phyloP scores from a whole-genome alignment of 2,888 invertebrate species.

The Thereva nobilitata region DNA sequence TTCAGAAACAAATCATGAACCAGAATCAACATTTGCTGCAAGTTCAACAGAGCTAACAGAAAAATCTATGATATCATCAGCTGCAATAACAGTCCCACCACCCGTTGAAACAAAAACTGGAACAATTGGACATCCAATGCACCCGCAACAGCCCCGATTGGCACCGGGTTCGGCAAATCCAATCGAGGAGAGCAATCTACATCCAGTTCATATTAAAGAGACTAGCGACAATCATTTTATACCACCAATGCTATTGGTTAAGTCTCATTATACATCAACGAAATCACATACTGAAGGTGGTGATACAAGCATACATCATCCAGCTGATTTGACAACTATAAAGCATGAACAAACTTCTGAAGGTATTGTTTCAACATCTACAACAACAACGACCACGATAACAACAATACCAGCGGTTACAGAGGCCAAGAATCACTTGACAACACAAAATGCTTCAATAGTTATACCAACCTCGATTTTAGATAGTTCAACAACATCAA shows the following conservation, averaged over 20 bases:
- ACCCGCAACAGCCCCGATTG: constrained; percentile 50
- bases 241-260: constrained; percentile 58
- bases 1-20: constrained; percentile 36
- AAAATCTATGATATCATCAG: constrained; percentile 19
- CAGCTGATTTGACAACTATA: background rate
- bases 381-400: background rate
- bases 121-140: constrained; percentile 54
- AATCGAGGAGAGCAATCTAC: constrained; percentile 21
- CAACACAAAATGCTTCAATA: constrained; percentile 20
- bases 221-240: constrained; percentile 56
- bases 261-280: constrained; percentile 56
- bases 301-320: constrained; percentile 17
- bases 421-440: constrained; percentile 27
- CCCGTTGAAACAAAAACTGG: constrained; percentile 41
- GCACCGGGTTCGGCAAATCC: background rate
- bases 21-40: constrained; percentile 8
- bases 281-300: constrained; percentile 39
- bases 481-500: background rate
- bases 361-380: background rate
- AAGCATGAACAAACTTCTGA: constrained; percentile 18
- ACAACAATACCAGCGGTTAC: constrained; percentile 8
- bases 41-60: constrained; percentile 24
- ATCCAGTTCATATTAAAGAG: constrained; percentile 47
- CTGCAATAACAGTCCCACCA: constrained; percentile 31
- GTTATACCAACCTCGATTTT: background rate